These are phyloP conservation scores for Apis cerana DNA, from an alignment of 1,140 invertebrate genomes.

Conservation along the genomic window DNA sequence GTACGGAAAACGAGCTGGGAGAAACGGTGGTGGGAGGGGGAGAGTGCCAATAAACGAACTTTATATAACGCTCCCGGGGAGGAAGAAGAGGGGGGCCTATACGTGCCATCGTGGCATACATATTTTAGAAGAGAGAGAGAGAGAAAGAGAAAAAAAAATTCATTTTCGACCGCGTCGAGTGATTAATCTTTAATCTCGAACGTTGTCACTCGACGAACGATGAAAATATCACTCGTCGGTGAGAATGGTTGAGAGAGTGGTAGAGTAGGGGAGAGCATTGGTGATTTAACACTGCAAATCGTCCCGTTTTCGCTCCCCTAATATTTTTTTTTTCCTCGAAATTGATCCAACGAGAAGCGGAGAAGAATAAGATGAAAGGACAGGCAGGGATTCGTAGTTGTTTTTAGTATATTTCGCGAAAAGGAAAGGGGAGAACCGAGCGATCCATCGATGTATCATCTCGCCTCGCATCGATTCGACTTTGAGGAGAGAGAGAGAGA, in stretches of 20 bases:
- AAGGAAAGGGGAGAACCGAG: neutral
- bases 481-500: neutral
- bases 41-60: slow-evolving; percentile 56
- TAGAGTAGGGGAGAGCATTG: neutral
- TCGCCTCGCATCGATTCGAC: slow-evolving; percentile 5
- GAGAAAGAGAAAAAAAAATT: slow-evolving; percentile 32
- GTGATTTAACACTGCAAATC: slow-evolving; percentile 37
- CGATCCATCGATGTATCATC: slow-evolving; percentile 17
- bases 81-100: no score
- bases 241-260: no score
- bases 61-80: slow-evolving; percentile 19
- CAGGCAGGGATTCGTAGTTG: slow-evolving; percentile 1
- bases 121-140: slow-evolving; percentile 54
- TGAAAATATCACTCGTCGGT: slow-evolving; percentile 61
- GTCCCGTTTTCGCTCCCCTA: slow-evolving; percentile 31
- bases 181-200: slow-evolving; percentile 57
- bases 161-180: slow-evolving; percentile 43
- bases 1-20: slow-evolving; percentile 18
- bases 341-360: no score
- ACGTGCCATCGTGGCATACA: slow-evolving; percentile 20
- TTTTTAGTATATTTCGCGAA: slow-evolving; percentile 44
- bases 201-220: slow-evolving; percentile 52
- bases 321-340: slow-evolving; percentile 30
- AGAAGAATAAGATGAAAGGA: no score
- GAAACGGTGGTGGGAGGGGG: neutral